Percentiles rank a stretch among this genome's conserved stretches.
These are phyloP conservation scores for Tretioscincus oriximinensis DNA, from an alignment of 2,113 vertebrate species.

Conservation along the genomic window DNA sequence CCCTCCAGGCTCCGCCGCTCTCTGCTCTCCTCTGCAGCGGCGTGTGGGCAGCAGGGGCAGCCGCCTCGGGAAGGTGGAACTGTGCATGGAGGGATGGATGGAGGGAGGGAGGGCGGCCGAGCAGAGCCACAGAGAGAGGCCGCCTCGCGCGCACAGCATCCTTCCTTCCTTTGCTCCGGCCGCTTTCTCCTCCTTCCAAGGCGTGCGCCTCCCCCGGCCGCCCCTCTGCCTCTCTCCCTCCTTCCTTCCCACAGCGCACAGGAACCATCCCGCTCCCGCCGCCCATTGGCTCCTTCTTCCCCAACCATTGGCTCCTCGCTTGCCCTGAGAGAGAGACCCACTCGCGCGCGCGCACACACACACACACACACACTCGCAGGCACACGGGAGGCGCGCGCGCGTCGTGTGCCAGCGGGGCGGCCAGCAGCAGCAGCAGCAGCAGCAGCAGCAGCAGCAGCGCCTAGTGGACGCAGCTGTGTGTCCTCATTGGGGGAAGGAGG, in stretches of 20 bases:
- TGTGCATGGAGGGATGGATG: neutral
- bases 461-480: neutral
- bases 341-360: neutral
- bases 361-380: no score
- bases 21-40: neutral
- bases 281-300: neutral
- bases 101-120: neutral
- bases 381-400: neutral
- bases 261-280: neutral
- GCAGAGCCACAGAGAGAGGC: neutral
- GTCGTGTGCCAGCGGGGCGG: no score
- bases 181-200: neutral
- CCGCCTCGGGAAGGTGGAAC: neutral
- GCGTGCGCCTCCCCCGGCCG: neutral
- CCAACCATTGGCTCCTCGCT: neutral
- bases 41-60: slow-evolving; percentile 6
- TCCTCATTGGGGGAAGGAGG: neutral
- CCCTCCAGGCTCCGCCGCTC: no score
- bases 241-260: neutral
- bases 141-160: neutral
- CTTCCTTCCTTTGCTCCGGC: neutral
- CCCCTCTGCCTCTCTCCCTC: no score
- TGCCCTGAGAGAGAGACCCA: neutral
- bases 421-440: no score
- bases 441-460: neutral